Evolutionary conservation across 1,140 invertebrate genomes (phyloP), one percentile per base, ranked within the genome.

Genomic region (Bombyx mandarina): DNA sequence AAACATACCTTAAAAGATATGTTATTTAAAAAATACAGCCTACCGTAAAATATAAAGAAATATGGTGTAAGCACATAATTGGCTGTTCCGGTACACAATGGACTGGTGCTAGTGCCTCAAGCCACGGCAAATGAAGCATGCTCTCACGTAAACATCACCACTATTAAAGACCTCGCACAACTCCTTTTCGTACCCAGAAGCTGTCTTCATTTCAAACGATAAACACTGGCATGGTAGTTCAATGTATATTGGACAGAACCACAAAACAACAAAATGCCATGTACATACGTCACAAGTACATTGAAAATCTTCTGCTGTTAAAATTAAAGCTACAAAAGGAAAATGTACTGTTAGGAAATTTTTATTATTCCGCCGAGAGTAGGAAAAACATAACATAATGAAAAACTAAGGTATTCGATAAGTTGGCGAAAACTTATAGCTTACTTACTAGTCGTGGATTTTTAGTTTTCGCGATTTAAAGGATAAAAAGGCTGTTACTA

Each of bases 41-140:
- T 10, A 26, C 50, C 50, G 44, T 54, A 54, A 54, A 54, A 44
- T 54, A 54, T 54, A 54, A 76, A 73, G 65, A 73, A 70, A 63
- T 79, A 67, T 76, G 71, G 73, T 77, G 72, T 79, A 72, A 82
- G 77, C 72, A 77, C 75, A 75, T 79, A 84, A 84, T 84, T 80
- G 79, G 75, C 65, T 66, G 70, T 73, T 77, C 73, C 71, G 70
- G 69, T 77, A 84, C 77, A 82, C 81, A 84, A 80, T 78, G 64
- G 72, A 62, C 58, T 65, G 78, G 73, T 74, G 73, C 76, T 73
- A 73, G 65, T 64, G 76, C 79, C 75, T 65, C 61, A 58, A 68
- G 81, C 69, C 52, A 70, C 52, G 68, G 65, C 73, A 82, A 80
- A 84, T 77, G 76, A 82, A 79, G 75, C 73, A 73, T 75, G 71